Conservation (phyloP, 2,888 invertebrate species). For the Drosophila infuscata region DNA sequence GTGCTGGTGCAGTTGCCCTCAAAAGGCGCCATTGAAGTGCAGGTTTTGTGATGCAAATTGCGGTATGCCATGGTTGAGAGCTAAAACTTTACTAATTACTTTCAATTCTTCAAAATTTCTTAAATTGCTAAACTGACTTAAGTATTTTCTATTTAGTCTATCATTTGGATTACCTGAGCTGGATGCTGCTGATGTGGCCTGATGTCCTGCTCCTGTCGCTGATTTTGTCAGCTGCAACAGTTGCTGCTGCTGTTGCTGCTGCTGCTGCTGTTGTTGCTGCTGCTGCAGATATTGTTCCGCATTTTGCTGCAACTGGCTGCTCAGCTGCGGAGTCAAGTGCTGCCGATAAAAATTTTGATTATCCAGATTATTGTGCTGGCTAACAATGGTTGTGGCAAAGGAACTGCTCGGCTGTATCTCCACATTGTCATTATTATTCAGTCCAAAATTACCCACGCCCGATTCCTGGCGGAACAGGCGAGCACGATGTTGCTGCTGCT, state of each 20-base stretch:
- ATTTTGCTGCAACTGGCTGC: conserved; percentile 82
- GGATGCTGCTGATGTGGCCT: conserved; percentile 26
- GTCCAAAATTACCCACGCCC: conserved; percentile 88
- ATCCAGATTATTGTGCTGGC: conserved; percentile 72
- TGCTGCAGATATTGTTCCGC: conserved; percentile 84
- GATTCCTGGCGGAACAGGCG: conserved; percentile 87
- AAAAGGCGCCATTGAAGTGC: conserved; percentile 81
- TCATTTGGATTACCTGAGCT: conserved; percentile 73
- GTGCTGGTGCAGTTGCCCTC: conserved; percentile 52
- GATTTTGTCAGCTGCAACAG: conserved; percentile 49
- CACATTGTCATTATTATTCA: conserved; percentile 85
- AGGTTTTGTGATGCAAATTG: conserved; percentile 84
- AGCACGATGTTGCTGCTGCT: conserved; percentile 81
- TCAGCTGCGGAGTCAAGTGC: conserved; percentile 80
- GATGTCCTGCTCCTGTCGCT: conserved; percentile 19
- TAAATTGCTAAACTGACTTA: conserved; percentile 74
- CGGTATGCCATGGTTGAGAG: conserved; percentile 90
- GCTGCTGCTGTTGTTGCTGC: conserved; percentile 58
- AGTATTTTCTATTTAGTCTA: conserved; percentile 53
- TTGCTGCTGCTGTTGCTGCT: conserved; percentile 49
- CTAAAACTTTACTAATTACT: conserved; percentile 92
- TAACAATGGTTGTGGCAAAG: conserved; percentile 67
- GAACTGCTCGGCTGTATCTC: conserved; percentile 74
- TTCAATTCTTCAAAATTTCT: conserved; percentile 90
- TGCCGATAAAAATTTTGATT: conserved; percentile 84